A percentile compares a stretch with the other conserved stretches of the same genome.
phyloP scores from a whole-genome alignment of 2,888 invertebrate genomes.

The Cheilosia variabilis region DNA sequence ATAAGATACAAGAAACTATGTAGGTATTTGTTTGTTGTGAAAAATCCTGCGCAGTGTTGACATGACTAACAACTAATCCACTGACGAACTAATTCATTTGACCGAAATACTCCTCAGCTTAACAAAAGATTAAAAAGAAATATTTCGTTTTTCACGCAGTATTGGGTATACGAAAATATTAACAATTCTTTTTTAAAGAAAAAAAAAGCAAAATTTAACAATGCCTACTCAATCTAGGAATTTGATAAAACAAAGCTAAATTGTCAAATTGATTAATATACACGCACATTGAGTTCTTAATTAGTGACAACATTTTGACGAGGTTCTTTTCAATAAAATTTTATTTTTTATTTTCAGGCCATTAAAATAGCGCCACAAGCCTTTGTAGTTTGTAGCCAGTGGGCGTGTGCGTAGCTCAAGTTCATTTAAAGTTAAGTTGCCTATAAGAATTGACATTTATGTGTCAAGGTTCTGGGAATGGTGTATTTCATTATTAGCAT shows the following conservation, averaged over 20 bases:
- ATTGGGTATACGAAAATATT: not conserved
- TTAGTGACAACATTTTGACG: constrained; percentile 31
- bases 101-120: not conserved
- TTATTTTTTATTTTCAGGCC: not conserved
- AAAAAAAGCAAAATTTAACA: not conserved
- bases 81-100: not conserved
- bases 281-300: not conserved
- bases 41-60: not conserved
- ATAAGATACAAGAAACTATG: no score
- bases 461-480: constrained; percentile 35
- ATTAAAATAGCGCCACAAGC: not conserved
- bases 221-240: not conserved
- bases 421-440: constrained; percentile 22
- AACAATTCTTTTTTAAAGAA: not conserved
- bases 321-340: not conserved
- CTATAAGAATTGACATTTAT: constrained; percentile 18
- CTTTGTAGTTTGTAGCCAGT: not conserved
- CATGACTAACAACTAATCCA: constrained; percentile 4
- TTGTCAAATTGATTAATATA: constrained; percentile 2
- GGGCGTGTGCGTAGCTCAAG: constrained; percentile 28
- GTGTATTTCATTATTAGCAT: constrained; percentile 1
- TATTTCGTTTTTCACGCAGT: not conserved
- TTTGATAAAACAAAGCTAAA: constrained; percentile 1
- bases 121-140: constrained; percentile 5
- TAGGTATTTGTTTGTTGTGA: not conserved